Base-by-base conservation (phyloP, 1,140 invertebrate genomes). In the Drosophila sucinea region DNA sequence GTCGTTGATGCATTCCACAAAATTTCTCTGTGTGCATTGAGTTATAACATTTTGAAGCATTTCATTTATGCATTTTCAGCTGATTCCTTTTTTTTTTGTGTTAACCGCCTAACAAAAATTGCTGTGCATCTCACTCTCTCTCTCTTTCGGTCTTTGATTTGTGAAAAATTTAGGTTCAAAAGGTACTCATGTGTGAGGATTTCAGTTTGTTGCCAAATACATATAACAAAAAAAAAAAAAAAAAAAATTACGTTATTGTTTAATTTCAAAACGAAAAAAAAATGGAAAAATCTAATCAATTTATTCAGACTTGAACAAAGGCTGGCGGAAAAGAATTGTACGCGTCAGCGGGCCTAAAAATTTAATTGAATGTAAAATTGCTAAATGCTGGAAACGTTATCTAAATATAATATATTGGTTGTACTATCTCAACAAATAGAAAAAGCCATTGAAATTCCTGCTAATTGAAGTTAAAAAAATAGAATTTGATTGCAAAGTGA, bases 41-140 rank as follows among this genome's bases (percentile, higher is more conserved):
- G 84, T 89, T 87, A 87, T 87, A 51, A 84, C 72, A 89, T 89
- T 89, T 83, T 89, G 76, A 77, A 84, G 69, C 73, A 84, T 89
- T 83, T 27, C 60, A 83, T 79, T 87, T 73, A 32, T 44, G 44
- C 62, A 70, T 70, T 63, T 33, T 35, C 33, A 44, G 61, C 57
- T 66, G 60, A 55, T 23, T 70, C 67, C 32, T 61, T 71, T 65
- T 64, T 74, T 65, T 74, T 63, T 65, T 38, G n/a, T 60, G 57
- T 72, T 64, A 27, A 71, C 44, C 60, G 56, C 67, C 63, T 32
- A 71, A 29, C 67, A 60, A 65, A 10, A 70, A 60, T 73, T 58
- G 25, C 2, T 51, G 23, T 51, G 25, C 23, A 51, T 17, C 40
- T 41, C 23, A 8, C 44, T 51, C 10, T 51, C 10, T 47, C 6